phyloP scores from a whole-genome alignment of 2,797 vertebrate genomes.

The Limnodromus scolopaceus region DNA sequence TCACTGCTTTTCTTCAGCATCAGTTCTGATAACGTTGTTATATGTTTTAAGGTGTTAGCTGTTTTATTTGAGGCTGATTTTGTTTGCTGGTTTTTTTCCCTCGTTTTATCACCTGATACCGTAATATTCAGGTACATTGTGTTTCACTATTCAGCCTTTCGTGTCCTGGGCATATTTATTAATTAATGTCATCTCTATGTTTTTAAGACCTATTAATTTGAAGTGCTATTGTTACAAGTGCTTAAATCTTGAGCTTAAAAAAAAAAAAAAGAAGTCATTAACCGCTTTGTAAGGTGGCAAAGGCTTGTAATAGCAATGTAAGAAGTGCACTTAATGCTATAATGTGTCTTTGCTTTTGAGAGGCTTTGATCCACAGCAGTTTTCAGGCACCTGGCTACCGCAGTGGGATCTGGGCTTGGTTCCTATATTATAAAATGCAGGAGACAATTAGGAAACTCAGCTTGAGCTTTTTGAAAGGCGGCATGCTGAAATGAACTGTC shows the following conservation, averaged over 20 bases:
- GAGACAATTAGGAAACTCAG: neutral
- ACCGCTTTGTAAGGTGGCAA: neutral
- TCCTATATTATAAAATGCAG: neutral
- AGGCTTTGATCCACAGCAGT: neutral
- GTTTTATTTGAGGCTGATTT: neutral
- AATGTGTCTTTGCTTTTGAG: neutral
- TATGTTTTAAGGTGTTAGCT: neutral
- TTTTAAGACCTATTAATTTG: neutral
- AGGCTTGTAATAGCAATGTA: neutral
- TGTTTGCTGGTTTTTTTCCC: accelerated
- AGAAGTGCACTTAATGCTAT: neutral
- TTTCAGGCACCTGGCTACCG: neutral
- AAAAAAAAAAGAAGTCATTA: neutral
- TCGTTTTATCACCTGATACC: neutral
- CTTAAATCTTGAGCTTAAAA: neutral
- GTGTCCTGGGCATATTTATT: neutral
- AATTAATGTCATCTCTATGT: neutral
- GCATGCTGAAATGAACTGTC: neutral
- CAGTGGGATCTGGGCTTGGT: neutral
- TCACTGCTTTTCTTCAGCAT: neutral
- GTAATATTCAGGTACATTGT: neutral
- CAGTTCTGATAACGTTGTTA: neutral
- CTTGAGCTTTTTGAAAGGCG: neutral
- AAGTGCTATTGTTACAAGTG: neutral
- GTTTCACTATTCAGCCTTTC: neutral